These are phyloP conservation scores for Aepyceros melampus DNA, from an alignment of 2,113 vertebrate species.

Conservation along the genomic window DNA sequence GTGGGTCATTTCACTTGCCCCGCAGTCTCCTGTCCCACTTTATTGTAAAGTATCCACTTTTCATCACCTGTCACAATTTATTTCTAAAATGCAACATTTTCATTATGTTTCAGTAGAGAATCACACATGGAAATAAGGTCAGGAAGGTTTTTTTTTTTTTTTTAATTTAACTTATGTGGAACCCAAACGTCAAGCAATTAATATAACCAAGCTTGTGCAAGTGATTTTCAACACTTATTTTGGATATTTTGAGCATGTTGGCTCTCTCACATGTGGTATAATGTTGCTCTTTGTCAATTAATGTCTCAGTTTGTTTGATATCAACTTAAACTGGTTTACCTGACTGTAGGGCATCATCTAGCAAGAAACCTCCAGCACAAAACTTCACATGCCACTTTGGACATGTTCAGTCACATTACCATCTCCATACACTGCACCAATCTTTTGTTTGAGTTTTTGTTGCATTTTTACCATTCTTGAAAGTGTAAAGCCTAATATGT, in stretches of 20 bases:
- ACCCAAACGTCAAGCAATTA: not conserved
- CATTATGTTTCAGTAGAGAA: not conserved
- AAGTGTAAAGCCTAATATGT: not conserved
- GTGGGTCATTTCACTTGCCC: not conserved
- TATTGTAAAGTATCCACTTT: not conserved
- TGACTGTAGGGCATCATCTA: not conserved
- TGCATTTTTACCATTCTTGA: not conserved
- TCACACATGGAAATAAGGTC: not conserved
- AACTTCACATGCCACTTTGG: not conserved
- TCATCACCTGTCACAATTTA: not conserved
- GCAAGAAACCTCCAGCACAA: not conserved
- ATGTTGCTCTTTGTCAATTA: not conserved
- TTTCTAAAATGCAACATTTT: not conserved
- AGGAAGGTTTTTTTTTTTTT: not conserved
- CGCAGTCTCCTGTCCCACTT: not conserved
- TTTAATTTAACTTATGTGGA: not conserved
- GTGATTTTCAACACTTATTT: not conserved
- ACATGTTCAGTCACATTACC: not conserved
- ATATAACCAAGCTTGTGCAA: not conserved
- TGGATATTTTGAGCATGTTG: not conserved
- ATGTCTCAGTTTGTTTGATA: not conserved
- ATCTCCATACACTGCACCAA: not conserved
- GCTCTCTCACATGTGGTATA: not conserved
- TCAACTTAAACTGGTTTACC: not conserved
- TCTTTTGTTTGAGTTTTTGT: not conserved